phyloP scores from a whole-genome alignment of 2,888 invertebrate genomes.

The Athetis lepigone region DNA sequence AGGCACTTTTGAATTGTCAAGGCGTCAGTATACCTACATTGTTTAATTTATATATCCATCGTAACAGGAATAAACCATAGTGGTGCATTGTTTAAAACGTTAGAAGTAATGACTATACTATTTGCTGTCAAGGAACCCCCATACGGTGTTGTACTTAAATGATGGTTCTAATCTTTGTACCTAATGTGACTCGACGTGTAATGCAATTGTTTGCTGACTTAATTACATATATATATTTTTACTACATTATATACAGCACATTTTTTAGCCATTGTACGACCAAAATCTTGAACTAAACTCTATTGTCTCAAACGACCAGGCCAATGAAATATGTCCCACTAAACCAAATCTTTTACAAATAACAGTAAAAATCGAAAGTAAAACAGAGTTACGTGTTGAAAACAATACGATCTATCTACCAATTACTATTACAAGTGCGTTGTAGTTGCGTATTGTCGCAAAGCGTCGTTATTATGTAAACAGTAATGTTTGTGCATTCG shows the following conservation, averaged over 20 bases:
- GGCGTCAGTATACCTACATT: too few relatives aligned
- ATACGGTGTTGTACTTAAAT: not conserved
- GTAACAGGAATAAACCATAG: too few relatives aligned
- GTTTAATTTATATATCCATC: too few relatives aligned
- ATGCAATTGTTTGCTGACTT: not conserved
- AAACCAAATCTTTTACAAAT: slow-evolving; percentile 12
- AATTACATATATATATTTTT: too few relatives aligned
- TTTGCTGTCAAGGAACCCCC: not conserved
- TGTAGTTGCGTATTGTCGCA: slow-evolving; percentile 42
- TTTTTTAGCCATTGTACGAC: not conserved
- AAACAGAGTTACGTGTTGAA: slow-evolving; percentile 17
- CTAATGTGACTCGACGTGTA: not conserved
- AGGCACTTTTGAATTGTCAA: too few relatives aligned
- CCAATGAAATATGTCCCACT: slow-evolving; percentile 14
- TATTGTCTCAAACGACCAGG: slow-evolving; percentile 17
- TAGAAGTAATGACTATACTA: too few relatives aligned
- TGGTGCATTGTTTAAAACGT: too few relatives aligned
- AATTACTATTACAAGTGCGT: slow-evolving; percentile 44
- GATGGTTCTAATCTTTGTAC: not conserved
- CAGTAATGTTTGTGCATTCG: slow-evolving; percentile 43
- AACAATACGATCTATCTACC: slow-evolving; percentile 27
- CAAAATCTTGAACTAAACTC: not conserved
- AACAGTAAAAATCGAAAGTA: slow-evolving; percentile 37
- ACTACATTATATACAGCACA: not conserved
- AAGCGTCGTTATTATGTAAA: slow-evolving; percentile 54